Evolutionary conservation across 2,888 invertebrate species (phyloP).

Genomic region (Acheta domesticus): DNA sequence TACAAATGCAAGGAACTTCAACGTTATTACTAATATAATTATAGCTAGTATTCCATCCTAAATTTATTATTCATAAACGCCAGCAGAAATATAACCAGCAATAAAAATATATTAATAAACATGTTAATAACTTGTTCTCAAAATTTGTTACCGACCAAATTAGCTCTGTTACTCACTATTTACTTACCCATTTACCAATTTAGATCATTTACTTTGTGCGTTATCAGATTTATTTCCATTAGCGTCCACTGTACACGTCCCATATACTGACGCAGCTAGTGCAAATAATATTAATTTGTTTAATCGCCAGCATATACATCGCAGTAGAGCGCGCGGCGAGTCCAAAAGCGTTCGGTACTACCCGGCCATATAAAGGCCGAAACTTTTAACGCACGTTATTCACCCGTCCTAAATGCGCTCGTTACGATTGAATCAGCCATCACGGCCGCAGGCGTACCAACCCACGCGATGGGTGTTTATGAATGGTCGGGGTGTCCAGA

Average conservation of each 20-base stretch:
- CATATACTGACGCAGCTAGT: neutral
- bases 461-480: neutral
- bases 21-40: too few species aligned
- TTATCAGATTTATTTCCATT: neutral
- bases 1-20: too few species aligned
- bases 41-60: too few species aligned
- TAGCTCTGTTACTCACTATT: neutral
- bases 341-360: neutral
- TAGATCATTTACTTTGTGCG: neutral
- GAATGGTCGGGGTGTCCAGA: neutral
- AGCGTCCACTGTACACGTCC: neutral
- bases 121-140: too few species aligned
- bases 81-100: too few species aligned
- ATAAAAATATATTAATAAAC: too few species aligned
- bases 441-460: neutral
- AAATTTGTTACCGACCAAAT: too few species aligned
- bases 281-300: constrained; percentile 1
- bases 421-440: neutral
- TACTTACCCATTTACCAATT: neutral
- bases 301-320: neutral
- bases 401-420: neutral
- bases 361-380: neutral
- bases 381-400: neutral
- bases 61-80: too few species aligned
- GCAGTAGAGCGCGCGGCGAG: neutral